A percentile compares a stretch with the other conserved stretches of the same genome.
These are phyloP conservation scores for Carassius carassius DNA, from an alignment of 2,113 vertebrate species.

Conservation along the genomic window DNA sequence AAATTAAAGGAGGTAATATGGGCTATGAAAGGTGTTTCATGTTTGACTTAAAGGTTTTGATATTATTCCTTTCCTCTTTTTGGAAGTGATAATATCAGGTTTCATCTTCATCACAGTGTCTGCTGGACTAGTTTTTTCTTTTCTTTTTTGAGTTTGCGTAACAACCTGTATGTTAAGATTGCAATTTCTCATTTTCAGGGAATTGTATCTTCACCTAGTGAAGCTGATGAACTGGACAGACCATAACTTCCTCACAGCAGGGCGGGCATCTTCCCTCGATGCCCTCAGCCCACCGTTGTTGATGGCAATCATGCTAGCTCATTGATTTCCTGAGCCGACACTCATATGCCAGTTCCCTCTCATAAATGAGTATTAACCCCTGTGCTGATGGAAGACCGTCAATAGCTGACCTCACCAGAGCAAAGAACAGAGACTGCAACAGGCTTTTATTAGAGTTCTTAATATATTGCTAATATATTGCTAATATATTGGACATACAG, in stretches of 20 bases:
- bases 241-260: slow-evolving; percentile 34
- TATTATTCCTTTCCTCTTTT: background rate
- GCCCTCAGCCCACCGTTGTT: background rate
- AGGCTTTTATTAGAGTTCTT: background rate
- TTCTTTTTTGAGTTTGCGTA: background rate
- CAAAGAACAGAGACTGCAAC: background rate
- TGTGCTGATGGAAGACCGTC: background rate
- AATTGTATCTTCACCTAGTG: slow-evolving; percentile 22
- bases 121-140: background rate
- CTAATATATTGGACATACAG: no score
- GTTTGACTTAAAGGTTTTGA: background rate
- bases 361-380: slow-evolving; percentile 43
- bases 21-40: background rate
- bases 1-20: background rate
- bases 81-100: background rate
- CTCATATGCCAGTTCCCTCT: slow-evolving; percentile 7
- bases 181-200: background rate
- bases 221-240: slow-evolving; percentile 39
- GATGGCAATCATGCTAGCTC: slow-evolving; percentile 44
- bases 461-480: no score
- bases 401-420: background rate
- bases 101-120: background rate
- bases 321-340: slow-evolving; percentile 38
- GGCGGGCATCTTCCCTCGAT: slow-evolving; percentile 16
- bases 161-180: background rate